A percentile compares a stretch with the other conserved stretches of the same genome.
Evolutionary conservation across 92 coral and sea anemone genomes (phyloP).

Genomic region (Phenganax subtilis): DNA sequence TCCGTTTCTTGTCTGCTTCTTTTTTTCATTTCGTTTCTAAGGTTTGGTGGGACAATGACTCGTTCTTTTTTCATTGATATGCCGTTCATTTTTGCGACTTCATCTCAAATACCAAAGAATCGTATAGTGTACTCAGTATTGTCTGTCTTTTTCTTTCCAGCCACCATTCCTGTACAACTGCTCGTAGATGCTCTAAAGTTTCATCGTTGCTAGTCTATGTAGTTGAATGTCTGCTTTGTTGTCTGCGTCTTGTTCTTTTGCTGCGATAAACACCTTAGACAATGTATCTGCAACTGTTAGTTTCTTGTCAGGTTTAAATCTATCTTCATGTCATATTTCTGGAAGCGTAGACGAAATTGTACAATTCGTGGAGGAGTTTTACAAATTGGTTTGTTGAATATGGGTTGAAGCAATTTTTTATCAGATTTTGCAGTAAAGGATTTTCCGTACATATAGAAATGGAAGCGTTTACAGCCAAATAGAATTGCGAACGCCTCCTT

Average conservation of each 20-base stretch:
- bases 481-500: conserved; percentile 9
- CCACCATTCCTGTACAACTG: conserved; percentile 24
- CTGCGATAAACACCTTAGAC: background rate
- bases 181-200: background rate
- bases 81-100: background rate
- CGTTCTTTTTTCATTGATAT: background rate
- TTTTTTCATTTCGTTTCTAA: background rate
- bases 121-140: background rate
- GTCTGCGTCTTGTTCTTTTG: background rate
- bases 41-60: conserved; percentile 26
- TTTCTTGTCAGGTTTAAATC: background rate
- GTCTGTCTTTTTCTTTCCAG: conserved; percentile 1
- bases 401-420: conserved; percentile 10
- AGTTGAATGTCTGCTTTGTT: background rate
- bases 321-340: background rate
- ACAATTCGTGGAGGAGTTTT: background rate
- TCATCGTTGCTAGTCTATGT: background rate
- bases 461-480: conserved; percentile 8
- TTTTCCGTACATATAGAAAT: conserved; percentile 1
- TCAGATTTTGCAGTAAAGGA: conserved; percentile 10
- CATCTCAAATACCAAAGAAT: conserved; percentile 1
- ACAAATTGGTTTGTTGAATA: conserved; percentile 10
- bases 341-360: background rate
- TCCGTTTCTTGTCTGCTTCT: conserved; percentile 6
- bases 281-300: conserved; percentile 8